phyloP scores from a whole-genome alignment of 64 coral and sea anemone genomes.

The Platygyra sinensis region DNA sequence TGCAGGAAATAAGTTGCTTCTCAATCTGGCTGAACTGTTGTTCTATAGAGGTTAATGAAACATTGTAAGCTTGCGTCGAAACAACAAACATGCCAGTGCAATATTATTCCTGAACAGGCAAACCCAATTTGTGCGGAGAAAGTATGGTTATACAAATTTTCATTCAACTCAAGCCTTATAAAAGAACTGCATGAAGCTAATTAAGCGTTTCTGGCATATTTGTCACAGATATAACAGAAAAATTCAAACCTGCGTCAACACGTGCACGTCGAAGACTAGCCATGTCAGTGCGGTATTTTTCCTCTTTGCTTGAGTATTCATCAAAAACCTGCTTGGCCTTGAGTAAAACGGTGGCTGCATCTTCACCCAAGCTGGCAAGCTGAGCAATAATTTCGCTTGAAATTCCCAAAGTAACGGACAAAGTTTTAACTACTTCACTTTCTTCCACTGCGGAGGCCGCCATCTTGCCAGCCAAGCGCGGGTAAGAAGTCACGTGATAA shows the following conservation, averaged over 20 bases:
- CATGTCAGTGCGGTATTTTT: conserved; percentile 72
- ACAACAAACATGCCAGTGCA: neutral
- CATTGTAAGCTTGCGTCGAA: neutral
- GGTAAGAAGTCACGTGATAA: neutral
- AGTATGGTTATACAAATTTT: neutral
- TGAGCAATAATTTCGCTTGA: conserved; percentile 59
- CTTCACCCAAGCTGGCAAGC: conserved; percentile 57
- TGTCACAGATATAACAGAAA: neutral
- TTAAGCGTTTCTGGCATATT: neutral
- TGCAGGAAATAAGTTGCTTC: conserved; percentile 93
- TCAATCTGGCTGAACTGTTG: conserved; percentile 96
- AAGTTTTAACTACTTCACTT: conserved; percentile 52
- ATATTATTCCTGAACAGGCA: too few relatives aligned
- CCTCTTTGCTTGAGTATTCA: conserved; percentile 41
- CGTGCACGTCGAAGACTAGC: conserved; percentile 91
- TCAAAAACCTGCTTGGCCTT: conserved; percentile 57
- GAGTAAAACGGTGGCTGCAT: conserved; percentile 33
- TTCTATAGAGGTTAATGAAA: conserved; percentile 42
- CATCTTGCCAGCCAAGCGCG: conserved; percentile 89
- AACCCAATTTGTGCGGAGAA: neutral
- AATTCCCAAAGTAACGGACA: conserved; percentile 61
- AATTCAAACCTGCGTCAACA: conserved; percentile 86
- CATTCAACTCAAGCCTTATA: neutral
- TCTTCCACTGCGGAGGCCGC: conserved; percentile 58
- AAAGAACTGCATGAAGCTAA: neutral